Base-by-base conservation (phyloP, 1,140 invertebrate species). In the Lycorma delicatula region DNA sequence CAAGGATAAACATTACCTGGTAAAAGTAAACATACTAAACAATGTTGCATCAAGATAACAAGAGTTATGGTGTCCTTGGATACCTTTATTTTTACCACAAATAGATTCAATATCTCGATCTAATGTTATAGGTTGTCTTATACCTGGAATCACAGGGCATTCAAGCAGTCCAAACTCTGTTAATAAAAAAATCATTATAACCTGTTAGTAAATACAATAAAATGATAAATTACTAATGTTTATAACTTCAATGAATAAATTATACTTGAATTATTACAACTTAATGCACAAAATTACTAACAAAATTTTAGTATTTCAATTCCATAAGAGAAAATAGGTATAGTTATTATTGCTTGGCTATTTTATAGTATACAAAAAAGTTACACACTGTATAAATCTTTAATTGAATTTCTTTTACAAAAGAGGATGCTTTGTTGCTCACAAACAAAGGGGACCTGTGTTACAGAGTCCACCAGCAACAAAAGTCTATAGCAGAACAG, bases 21-120 rank as follows among this genome's bases (percentile, higher is more conserved):
- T 93, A 71, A 94, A 97, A 9, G 93, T 89, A 72, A 97, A 98
- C 94, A 98, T 98, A 18, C 90, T 85, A 72, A 97, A 97, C 5
- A 98, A 75, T 2, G 93, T 97, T 1, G 94, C 93, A 72, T 98
- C 96, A 57, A 98, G 76, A 72, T 98, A 98, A 72, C 96, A 98
- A 0, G 93, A 97, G 76, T 98, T 98, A 68, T 96, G 91, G 71
- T 97, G 93, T 4, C 96, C 96, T 75, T 98, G 94, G 64, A 97
- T 97, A 2, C 95, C 94, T 61, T 83, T 77, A 68, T 83, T 86
- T 73, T 89, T 89, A 18, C 87, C 84, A 67, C 82, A 86, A 55
- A 85, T 76, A 29, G 74, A 78, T 56, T 81, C 79, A 12, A 87
- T 74, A 62, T 85, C 82, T 57, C 76, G 75, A 60, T 81, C 73